Conservation (phyloP, 2,888 invertebrate genomes). For the Polyommatus icarus region DNA sequence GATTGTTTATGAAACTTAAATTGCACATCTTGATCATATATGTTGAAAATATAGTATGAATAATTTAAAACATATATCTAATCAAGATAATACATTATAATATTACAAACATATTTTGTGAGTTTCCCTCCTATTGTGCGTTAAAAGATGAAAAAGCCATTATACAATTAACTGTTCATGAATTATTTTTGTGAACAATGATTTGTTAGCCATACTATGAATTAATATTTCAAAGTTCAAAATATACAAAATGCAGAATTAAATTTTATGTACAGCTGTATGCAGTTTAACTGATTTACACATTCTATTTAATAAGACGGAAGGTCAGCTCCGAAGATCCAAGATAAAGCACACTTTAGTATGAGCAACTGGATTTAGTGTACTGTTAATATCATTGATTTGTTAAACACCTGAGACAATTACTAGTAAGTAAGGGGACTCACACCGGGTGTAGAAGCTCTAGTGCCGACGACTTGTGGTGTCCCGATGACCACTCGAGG, state of each 20-base stretch:
- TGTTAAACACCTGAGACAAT: not conserved
- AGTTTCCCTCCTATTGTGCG: not conserved
- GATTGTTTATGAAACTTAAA: not conserved
- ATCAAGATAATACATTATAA: not conserved
- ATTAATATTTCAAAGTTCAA: not conserved
- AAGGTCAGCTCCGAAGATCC: not conserved
- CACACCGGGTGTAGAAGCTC: constrained; percentile 91
- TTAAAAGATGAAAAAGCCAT: constrained; percentile 4
- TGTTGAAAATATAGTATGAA: not conserved
- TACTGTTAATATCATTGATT: not conserved
- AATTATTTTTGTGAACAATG: not conserved
- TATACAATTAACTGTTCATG: constrained; percentile 14
- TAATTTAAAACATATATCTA: not conserved
- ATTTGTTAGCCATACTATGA: not conserved
- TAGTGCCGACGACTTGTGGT: constrained; percentile 89
- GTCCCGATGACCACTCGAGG: constrained; percentile 91
- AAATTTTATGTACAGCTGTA: constrained; percentile 2
- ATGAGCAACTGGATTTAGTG: not conserved
- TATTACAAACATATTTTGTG: not conserved
- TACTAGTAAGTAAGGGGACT: constrained; percentile 49
- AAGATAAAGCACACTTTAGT: constrained; percentile 9
- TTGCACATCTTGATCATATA: not conserved
- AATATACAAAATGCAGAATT: not conserved
- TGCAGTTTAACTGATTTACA: not conserved
- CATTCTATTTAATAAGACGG: not conserved